A percentile compares a stretch with the other conserved stretches of the same genome.
Evolutionary conservation across 2,797 vertebrate genomes (phyloP).

Genomic region (Neopelma chrysocephalum): DNA sequence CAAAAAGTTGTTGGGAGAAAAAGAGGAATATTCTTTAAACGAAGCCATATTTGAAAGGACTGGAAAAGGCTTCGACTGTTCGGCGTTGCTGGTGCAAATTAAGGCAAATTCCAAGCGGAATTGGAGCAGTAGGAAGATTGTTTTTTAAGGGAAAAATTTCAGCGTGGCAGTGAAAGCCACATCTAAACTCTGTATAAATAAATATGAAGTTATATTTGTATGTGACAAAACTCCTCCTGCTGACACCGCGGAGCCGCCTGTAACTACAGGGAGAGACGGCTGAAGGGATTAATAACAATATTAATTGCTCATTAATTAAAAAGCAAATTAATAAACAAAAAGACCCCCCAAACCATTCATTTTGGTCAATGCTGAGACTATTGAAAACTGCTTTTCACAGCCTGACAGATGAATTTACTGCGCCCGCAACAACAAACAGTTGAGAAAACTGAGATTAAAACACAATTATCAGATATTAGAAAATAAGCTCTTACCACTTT

Average conservation of each 20-base stretch:
- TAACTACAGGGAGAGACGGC: fast-evolving
- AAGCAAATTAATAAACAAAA: neutral
- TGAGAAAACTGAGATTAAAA: neutral
- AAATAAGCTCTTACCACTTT: constrained; percentile 28
- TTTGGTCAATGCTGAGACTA: neutral
- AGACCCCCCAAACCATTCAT: neutral
- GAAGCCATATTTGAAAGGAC: neutral
- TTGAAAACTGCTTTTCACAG: neutral
- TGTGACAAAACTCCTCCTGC: neutral
- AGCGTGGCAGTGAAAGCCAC: neutral
- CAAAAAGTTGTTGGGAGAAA: neutral
- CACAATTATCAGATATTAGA: neutral
- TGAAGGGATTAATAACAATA: neutral
- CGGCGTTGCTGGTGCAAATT: neutral
- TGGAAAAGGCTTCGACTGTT: neutral
- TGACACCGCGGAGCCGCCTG: fast-evolving
- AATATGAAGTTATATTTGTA: neutral
- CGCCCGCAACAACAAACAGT: neutral
- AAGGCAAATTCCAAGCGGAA: neutral
- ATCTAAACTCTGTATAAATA: neutral
- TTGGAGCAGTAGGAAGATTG: neutral
- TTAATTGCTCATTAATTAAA: neutral
- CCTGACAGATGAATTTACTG: neutral
- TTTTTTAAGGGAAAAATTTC: neutral
- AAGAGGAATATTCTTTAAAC: neutral